A percentile compares a stretch with the other conserved stretches of the same genome.
Conservation (phyloP, 2,888 invertebrate genomes). For the Coenonympha arcania region DNA sequence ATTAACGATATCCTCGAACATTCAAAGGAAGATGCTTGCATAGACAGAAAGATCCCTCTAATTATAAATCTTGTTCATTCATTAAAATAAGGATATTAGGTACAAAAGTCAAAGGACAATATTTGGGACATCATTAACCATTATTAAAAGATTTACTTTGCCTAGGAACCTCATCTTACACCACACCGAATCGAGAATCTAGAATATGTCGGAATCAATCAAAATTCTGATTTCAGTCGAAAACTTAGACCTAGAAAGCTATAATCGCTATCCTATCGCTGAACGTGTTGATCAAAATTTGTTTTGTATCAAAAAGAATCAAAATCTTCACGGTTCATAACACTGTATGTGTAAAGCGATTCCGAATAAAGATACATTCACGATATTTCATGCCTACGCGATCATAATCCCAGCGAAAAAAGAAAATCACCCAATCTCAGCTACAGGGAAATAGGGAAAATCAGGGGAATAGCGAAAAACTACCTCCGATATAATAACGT, state of each 20-base stretch:
- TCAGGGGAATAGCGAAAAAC: conserved; percentile 13
- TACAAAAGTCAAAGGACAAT: too few relatives aligned
- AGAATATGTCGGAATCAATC: too few relatives aligned
- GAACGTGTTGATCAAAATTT: too few relatives aligned
- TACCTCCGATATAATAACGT: conserved; percentile 10
- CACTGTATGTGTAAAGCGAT: background rate
- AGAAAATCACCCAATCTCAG: conserved; percentile 10
- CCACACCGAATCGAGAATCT: too few relatives aligned
- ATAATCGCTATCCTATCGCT: too few relatives aligned
- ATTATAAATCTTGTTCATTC: conserved; percentile 1
- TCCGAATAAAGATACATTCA: background rate
- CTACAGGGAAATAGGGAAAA: conserved; percentile 4
- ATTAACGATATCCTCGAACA: conserved; percentile 3
- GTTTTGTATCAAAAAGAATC: too few relatives aligned
- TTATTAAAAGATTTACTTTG: too few relatives aligned
- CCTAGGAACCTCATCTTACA: too few relatives aligned
- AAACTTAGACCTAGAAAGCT: too few relatives aligned
- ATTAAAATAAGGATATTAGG: background rate
- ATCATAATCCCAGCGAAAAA: conserved; percentile 17
- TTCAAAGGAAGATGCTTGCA: conserved; percentile 8
- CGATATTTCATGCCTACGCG: conserved; percentile 15
- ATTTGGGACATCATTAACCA: too few relatives aligned
- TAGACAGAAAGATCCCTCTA: conserved; percentile 1
- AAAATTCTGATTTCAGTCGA: too few relatives aligned
- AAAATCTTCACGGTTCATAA: background rate